A percentile compares a stretch with the other conserved stretches of the same genome.
phyloP scores from a whole-genome alignment of 2,113 vertebrate genomes.

The Neofelis nebulosa region DNA sequence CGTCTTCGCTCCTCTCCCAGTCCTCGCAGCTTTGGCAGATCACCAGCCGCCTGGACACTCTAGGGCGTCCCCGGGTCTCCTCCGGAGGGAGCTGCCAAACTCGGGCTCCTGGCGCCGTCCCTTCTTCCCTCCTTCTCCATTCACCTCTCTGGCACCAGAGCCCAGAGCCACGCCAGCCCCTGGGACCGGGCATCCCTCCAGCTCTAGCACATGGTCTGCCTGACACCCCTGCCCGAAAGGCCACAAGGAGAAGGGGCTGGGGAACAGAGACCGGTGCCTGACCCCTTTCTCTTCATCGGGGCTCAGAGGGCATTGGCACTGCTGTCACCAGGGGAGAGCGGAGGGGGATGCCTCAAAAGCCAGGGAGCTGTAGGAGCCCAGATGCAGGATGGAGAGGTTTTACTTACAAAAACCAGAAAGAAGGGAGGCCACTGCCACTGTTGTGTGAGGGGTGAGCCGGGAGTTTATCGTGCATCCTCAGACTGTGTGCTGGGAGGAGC shows the following conservation, averaged over 20 bases:
- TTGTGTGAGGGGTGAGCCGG: not conserved
- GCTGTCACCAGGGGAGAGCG: not conserved
- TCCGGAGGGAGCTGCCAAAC: slow-evolving; percentile 64
- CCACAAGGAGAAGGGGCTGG: not conserved
- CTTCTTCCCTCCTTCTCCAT: slow-evolving; percentile 16
- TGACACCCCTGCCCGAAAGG: not conserved
- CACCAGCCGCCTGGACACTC: slow-evolving; percentile 53
- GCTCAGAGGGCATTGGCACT: not conserved
- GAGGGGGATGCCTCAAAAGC: not conserved
- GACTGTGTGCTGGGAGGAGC: not conserved
- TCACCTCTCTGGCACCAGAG: slow-evolving; percentile 64
- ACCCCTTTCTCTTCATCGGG: not conserved
- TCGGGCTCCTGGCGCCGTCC: slow-evolving; percentile 40
- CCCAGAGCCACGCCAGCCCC: slow-evolving; percentile 43
- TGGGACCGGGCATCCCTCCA: slow-evolving; percentile 12
- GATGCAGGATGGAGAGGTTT: not conserved
- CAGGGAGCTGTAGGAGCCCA: not conserved
- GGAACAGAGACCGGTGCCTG: not conserved
- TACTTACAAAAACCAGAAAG: not conserved
- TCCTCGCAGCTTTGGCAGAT: slow-evolving; percentile 44
- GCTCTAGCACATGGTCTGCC: not conserved
- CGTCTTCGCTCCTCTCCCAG: not conserved
- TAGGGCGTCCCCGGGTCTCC: slow-evolving; percentile 57
- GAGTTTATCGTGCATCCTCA: not conserved
- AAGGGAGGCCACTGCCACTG: not conserved